Evolutionary conservation across 1,140 invertebrate species (phyloP), one percentile per base, ranked within the genome.

Genomic region (Melitaea cinxia): DNA sequence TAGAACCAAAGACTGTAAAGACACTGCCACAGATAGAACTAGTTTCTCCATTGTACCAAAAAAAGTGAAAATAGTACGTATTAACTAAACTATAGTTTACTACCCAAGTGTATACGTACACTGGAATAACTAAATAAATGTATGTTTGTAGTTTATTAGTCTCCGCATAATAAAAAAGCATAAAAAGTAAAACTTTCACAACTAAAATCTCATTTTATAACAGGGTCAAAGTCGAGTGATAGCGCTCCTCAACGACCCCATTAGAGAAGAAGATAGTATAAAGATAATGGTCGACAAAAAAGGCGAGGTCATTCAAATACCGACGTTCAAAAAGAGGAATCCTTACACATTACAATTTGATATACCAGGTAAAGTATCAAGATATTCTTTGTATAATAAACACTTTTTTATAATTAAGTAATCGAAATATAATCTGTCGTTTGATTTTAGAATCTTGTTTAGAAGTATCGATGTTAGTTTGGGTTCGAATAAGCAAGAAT

Each of bases 211-310:
- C 37, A 3, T 42, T 42, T 57, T 50, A 35, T 52, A 45, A 50
- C 80, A 96, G 95, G 95, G 96, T 30, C 95, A 97, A 78, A 96
- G 94, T 78, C 95, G 95, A 75, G 94, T 97, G n/a, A 93, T 96
- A 75, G 94, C 95, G 47, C 87, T 97, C 53, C 85, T 97, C 60
- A 95, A 95, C 53, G 95, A 96, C 68, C 95, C 96, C 0, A 87
- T 97, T 58, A 91, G 92, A 72, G 92, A 93, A 26, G 94, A 95
- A 67, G 96, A 97, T 85, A 94, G 91, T 17, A 91, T 96, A 1
- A 94, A 94, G 68, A 93, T 96, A 64, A 93, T 93, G 57, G 93
- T 96, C 2, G 95, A 96, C 83, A 95, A 95, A 74, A 95, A 95
- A 75, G 95, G 95, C 0, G 95, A 96, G 60, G 93, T 94, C 19